These are phyloP conservation scores for Apis cerana DNA, from an alignment of 1,140 invertebrate species.

Conservation along the genomic window DNA sequence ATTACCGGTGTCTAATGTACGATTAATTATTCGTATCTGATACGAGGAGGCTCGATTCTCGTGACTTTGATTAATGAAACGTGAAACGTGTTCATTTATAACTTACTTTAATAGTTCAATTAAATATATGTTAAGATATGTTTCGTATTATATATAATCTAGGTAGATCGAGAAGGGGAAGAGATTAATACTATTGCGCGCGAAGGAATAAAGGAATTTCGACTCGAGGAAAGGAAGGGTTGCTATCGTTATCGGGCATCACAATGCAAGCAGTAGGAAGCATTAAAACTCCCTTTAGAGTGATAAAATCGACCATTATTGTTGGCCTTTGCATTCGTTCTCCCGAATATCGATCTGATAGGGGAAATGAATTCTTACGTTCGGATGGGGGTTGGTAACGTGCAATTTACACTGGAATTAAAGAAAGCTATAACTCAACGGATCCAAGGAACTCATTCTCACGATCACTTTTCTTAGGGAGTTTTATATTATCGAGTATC, in stretches of 20 bases:
- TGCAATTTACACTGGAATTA: neutral
- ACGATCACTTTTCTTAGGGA: too few species aligned
- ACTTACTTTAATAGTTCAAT: neutral
- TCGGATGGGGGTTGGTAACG: neutral
- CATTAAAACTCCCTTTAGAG: neutral
- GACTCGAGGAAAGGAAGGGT: neutral
- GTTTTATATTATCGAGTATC: neutral
- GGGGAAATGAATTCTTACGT: neutral
- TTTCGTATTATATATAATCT: too few species aligned
- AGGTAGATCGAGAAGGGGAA: too few species aligned
- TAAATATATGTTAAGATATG: neutral
- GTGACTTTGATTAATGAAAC: neutral
- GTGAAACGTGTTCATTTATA: neutral
- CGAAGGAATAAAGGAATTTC: neutral
- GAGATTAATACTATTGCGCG: neutral
- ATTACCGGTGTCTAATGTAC: neutral
- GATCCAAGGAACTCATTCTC: neutral
- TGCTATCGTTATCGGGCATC: neutral
- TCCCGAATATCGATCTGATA: neutral
- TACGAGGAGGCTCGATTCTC: neutral
- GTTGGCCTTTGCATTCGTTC: neutral
- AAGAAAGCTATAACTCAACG: neutral
- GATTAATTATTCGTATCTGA: constrained; percentile 14
- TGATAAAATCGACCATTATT: neutral
- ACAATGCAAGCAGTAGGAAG: neutral